Base-by-base conservation (phyloP, 2,797 vertebrate genomes). In the Lemur catta region DNA sequence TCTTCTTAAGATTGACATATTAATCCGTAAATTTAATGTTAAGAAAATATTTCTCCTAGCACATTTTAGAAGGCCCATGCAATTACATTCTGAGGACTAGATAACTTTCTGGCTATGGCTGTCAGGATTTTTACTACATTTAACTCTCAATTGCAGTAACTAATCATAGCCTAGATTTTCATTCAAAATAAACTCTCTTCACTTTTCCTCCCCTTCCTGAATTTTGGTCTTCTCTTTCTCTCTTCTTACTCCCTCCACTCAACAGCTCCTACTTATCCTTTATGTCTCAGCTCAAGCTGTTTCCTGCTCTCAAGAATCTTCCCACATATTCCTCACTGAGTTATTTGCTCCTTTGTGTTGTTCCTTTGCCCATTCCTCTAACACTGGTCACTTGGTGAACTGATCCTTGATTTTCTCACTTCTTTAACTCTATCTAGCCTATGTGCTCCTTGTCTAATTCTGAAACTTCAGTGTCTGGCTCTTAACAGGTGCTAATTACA, bases 71-170 rank as follows among this genome's bases (percentile, higher is more conserved):
- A 90, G 48, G 33, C 22, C 61, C 20, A 69, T n/a, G 35, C 63
- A 92, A 96, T 89, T 67, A 86, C 13, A 17, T 17, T 43, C 17
- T 91, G n/a, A 91, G 61, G 89, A 79, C 41, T 43, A 67, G 15
- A 7, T 48, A 67, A 76, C 17, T 57, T 86, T 94, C 72, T 52
- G 65, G 63, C 69, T 74, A 13, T 57, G 57, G 28, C 18, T 89
- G 20, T 91, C 71, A 76, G 76, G 10, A 84, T 85, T 90, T 95
- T 92, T 84, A 94, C 7, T 35, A 50, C 7, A 33, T 76, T 96
- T 86, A 94, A 80, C 38, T 88, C n/a, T 69, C 24, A 76, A 55
- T 55, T 85, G 86, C 41, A 94, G 52, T 50, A 88, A 81, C 24
- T 80, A 91, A 84, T 65, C 38, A 63, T 10, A 92, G 65, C 13